Percentiles rank a stretch among this genome's conserved stretches.
Evolutionary conservation across 2,888 invertebrate species (phyloP).

Genomic region (Spodoptera littoralis): DNA sequence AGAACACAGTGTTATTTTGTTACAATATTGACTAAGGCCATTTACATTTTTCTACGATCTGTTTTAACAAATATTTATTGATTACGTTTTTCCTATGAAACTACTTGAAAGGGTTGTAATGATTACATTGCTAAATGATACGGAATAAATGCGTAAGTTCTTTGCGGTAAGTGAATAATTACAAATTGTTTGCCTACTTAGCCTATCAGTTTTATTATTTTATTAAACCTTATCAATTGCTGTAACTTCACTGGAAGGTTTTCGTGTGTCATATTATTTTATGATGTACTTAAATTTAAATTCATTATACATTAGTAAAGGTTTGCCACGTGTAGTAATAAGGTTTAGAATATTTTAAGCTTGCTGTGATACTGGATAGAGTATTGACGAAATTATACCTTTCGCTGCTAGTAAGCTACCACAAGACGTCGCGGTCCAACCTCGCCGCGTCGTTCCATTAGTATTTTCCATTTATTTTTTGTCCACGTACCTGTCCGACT

Average conservation of each 20-base stretch:
- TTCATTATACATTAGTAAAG: too few relatives aligned
- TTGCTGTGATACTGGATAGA: not conserved
- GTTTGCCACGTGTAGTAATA: not conserved
- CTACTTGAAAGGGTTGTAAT: too few relatives aligned
- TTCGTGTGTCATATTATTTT: not conserved
- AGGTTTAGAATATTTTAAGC: not conserved
- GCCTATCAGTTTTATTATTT: conserved; percentile 15
- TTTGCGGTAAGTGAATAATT: not conserved
- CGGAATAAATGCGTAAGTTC: too few relatives aligned
- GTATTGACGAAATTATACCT: conserved; percentile 22
- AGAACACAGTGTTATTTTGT: not conserved
- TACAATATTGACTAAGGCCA: too few relatives aligned
- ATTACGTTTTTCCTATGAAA: too few relatives aligned
- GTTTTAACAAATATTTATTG: too few relatives aligned
- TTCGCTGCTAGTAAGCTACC: conserved; percentile 69
- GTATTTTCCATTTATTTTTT: conserved; percentile 89
- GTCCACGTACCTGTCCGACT: conserved; percentile 88
- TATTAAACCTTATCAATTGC: conserved; percentile 10
- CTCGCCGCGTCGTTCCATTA: conserved; percentile 86
- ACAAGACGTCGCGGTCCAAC: conserved; percentile 72
- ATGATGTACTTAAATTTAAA: not conserved
- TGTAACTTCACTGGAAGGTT: not conserved
- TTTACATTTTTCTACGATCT: too few relatives aligned
- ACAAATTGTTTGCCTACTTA: conserved; percentile 1
- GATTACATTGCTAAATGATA: too few relatives aligned